A percentile compares a stretch with the other conserved stretches of the same genome.
These are phyloP conservation scores for Drosophila yooni DNA, from an alignment of 2,888 invertebrate species.

Conservation along the genomic window DNA sequence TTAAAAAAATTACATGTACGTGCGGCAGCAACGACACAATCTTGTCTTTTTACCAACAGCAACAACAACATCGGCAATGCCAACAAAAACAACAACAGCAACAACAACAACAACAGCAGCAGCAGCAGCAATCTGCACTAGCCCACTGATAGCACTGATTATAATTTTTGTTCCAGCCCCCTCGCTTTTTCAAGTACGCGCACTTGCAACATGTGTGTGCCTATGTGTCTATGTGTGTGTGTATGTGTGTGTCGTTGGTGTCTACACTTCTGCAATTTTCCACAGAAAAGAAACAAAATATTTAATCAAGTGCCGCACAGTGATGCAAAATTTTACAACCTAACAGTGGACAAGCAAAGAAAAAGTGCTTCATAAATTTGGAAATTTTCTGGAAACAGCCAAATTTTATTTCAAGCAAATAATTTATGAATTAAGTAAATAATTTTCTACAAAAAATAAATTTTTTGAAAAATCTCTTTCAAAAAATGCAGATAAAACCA, in stretches of 20 bases:
- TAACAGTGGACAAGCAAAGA: not conserved
- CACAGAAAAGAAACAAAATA: slow-evolving; percentile 67
- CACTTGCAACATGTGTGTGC: slow-evolving; percentile 29
- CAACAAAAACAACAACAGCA: slow-evolving; percentile 14
- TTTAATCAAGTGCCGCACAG: slow-evolving; percentile 54
- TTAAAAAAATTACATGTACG: slow-evolving; percentile 83
- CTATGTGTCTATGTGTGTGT: not conserved
- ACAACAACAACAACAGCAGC: slow-evolving; percentile 12
- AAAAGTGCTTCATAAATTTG: not conserved
- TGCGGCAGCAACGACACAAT: slow-evolving; percentile 61
- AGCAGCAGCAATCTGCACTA: slow-evolving; percentile 36
- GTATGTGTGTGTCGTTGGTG: slow-evolving; percentile 19
- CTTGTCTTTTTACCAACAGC: slow-evolving; percentile 29
- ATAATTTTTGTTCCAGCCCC: slow-evolving; percentile 64
- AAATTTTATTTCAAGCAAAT: not conserved
- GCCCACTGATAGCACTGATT: slow-evolving; percentile 74
- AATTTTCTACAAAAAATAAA: not conserved
- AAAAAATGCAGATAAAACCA: not conserved
- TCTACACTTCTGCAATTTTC: slow-evolving; percentile 54
- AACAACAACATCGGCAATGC: slow-evolving; percentile 18
- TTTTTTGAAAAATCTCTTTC: not conserved
- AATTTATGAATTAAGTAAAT: not conserved
- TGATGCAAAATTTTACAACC: slow-evolving; percentile 18
- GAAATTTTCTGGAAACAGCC: not conserved
- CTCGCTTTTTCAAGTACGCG: slow-evolving; percentile 39